Evolutionary conservation across 2,113 vertebrate species (phyloP), one percentile per base, ranked within the genome.

Genomic region (Crocuta crocuta): DNA sequence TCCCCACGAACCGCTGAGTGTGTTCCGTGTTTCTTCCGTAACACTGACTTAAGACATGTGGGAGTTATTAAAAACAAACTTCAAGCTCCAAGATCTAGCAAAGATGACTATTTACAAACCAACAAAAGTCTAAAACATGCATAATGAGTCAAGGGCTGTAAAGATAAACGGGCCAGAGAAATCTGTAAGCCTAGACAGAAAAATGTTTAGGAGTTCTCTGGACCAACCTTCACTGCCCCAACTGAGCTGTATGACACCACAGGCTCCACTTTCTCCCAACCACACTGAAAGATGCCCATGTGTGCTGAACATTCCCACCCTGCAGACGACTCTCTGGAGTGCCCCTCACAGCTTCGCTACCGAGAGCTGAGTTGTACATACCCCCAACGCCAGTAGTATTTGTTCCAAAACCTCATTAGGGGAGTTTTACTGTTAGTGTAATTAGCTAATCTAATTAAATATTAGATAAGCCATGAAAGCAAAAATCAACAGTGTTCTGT

Each of bases 401-500:
- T 93, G 43, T 73, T 84, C 39, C 13, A 66, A 92, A 94, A 86
- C 33, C 19, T 80, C 31, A 94, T n/a, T 43, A 84, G 55, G 21
- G 28, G 10, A 80, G 33, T 85, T 96, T 81, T 39, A 83, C 1
- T 84, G n/a, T 43, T 87, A 90, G 3, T 84, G 3, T 71, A 55
- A 91, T 93, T 39, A 91, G 16, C 45, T 80, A 84, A 95, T 50
- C 61, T 88, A 84, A 91, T 70, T 85, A 95, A 71, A 50, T 83
- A 71, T 66, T 50, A 61, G 35, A 79, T 70, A 84, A 89, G 84
- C 28, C 21, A 92, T 10, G 16, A 95, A 86, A 95, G 12, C 43
- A 92, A 96, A 96, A 90, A 70, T 15, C 82, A 91, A 95, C 81
- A 31, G 71, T 53, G 16, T 61, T 17, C 0, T 45, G 43, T 28